Conservation (phyloP, 1,140 invertebrate genomes). For the Cepaea nemoralis region DNA sequence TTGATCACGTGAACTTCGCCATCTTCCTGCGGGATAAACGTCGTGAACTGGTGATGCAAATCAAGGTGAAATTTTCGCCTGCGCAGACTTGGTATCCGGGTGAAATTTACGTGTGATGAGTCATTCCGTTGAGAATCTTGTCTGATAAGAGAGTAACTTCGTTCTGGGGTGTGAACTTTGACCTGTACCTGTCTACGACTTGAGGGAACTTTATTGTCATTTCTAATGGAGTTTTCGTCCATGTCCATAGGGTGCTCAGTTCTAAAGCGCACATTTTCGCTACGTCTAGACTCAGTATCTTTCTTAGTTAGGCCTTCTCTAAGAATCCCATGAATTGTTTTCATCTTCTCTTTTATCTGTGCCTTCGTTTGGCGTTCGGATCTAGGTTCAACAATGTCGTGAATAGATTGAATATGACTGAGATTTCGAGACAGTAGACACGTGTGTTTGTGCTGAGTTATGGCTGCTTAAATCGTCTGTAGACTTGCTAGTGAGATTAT, state of each 20-base stretch:
- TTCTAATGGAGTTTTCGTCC: not conserved
- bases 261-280: not conserved
- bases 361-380: not conserved
- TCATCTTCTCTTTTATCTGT: not conserved
- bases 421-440: not conserved
- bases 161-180: not conserved
- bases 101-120: conserved; percentile 13
- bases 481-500: not conserved
- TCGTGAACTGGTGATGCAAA: conserved; percentile 9
- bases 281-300: not conserved
- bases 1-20: conserved; percentile 13
- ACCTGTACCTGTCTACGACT: not conserved
- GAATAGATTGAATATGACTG: not conserved
- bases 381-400: not conserved
- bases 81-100: conserved; percentile 9
- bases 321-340: not conserved
- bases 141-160: not conserved
- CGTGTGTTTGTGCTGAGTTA: not conserved
- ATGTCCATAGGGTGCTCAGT: not conserved
- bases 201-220: not conserved
- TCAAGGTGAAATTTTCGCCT: not conserved
- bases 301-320: not conserved
- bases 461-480: not conserved
- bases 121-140: not conserved
- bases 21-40: not conserved